A percentile compares a stretch with the other conserved stretches of the same genome.
Conservation (phyloP, 1,140 invertebrate species). For the Leucophenga varia region DNA sequence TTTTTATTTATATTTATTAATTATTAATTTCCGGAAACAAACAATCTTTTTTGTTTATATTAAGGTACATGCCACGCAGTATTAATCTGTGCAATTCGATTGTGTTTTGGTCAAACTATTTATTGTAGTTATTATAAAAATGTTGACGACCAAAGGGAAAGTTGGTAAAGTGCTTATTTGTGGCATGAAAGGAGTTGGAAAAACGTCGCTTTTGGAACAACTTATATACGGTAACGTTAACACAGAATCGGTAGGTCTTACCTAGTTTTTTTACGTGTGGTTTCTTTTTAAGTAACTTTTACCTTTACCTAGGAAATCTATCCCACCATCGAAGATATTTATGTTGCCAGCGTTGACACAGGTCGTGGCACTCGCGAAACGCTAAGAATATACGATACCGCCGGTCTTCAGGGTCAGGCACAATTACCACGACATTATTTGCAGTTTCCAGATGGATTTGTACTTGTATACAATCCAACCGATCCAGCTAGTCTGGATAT, state of each 20-base stretch:
- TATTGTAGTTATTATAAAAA: conserved; percentile 15
- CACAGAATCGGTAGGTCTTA: conserved; percentile 65
- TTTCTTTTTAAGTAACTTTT: not conserved
- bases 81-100: conserved; percentile 21
- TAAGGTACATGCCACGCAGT: too few species aligned
- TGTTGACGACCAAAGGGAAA: conserved; percentile 66
- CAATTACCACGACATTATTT: conserved; percentile 81
- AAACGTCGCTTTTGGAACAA: conserved; percentile 88
- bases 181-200: conserved; percentile 91
- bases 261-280: not conserved
- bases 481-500: conserved; percentile 87
- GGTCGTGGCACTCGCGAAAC: conserved; percentile 68
- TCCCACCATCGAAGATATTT: conserved; percentile 84
- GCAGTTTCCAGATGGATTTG: conserved; percentile 84
- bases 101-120: conserved; percentile 2
- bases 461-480: conserved; percentile 86
- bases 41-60: conserved; percentile 5
- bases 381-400: conserved; percentile 92
- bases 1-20: too few species aligned
- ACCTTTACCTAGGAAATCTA: conserved; percentile 60
- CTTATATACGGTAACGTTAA: conserved; percentile 84
- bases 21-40: too few species aligned
- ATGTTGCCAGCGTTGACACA: conserved; percentile 89
- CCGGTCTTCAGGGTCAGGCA: conserved; percentile 65
- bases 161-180: conserved; percentile 85